These are phyloP conservation scores for Felis catus DNA, from an alignment of 2,113 vertebrate genomes.

Conservation along the genomic window F.catus_Fca126_mat1.0 CM031424.1:56004001-56004500, in stretches of 20 bases:
- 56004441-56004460: too few species aligned
- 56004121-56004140: neutral
- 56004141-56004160: neutral
- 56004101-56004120: neutral
- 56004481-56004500: neutral
- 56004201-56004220: neutral
- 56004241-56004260: too few species aligned
- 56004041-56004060: too few species aligned
- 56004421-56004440: neutral
- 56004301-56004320: neutral
- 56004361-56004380: neutral
- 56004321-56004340: neutral
- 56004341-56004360: neutral
- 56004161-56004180: neutral
- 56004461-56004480: too few species aligned
- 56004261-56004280: too few species aligned
- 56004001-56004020: neutral
- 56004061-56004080: neutral
- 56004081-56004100: neutral
- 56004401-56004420: neutral
- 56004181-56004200: neutral
- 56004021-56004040: neutral
- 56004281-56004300: neutral
- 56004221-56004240: neutral
- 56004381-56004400: neutral